Percentiles rank a stretch among this genome's conserved stretches.
Conservation (phyloP, 1,140 invertebrate species). For the Ostrea edulis region DNA sequence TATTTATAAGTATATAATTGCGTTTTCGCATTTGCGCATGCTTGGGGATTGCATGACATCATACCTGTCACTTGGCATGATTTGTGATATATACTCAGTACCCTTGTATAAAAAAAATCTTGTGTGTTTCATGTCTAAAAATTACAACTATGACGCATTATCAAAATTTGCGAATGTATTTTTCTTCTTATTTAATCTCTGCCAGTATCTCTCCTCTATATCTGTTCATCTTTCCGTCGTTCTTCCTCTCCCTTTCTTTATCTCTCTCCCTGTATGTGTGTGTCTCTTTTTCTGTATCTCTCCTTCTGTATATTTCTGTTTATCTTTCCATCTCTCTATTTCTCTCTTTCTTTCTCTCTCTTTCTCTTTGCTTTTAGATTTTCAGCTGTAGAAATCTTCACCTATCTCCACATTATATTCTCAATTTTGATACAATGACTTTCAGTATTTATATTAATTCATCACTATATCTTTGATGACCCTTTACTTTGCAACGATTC, state of each 20-base stretch:
- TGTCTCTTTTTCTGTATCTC: too few species aligned
- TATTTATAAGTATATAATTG: background rate
- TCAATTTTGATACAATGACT: background rate
- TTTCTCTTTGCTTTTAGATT: slow-evolving; percentile 45
- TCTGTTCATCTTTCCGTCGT: slow-evolving; percentile 25
- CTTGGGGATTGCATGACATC: slow-evolving; percentile 31
- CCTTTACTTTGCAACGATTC: background rate
- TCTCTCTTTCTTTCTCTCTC: slow-evolving; percentile 53
- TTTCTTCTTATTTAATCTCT: too few species aligned
- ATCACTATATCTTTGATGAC: background rate
- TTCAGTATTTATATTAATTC: background rate
- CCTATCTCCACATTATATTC: background rate
- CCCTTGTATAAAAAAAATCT: background rate
- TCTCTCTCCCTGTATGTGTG: slow-evolving; percentile 54
- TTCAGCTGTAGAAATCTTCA: background rate
- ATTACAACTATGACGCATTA: too few species aligned
- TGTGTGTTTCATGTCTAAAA: background rate
- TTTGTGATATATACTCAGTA: slow-evolving; percentile 4
- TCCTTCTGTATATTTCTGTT: background rate
- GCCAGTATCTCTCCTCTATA: background rate
- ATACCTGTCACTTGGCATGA: slow-evolving; percentile 18
- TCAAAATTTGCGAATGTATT: too few species aligned
- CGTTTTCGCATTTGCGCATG: slow-evolving; percentile 22
- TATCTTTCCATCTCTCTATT: slow-evolving; percentile 42
- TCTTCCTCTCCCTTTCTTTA: slow-evolving; percentile 50